A percentile compares a stretch with the other conserved stretches of the same genome.
Conservation (phyloP, 2,113 vertebrate genomes). For the Hippocampus abdominalis region DNA sequence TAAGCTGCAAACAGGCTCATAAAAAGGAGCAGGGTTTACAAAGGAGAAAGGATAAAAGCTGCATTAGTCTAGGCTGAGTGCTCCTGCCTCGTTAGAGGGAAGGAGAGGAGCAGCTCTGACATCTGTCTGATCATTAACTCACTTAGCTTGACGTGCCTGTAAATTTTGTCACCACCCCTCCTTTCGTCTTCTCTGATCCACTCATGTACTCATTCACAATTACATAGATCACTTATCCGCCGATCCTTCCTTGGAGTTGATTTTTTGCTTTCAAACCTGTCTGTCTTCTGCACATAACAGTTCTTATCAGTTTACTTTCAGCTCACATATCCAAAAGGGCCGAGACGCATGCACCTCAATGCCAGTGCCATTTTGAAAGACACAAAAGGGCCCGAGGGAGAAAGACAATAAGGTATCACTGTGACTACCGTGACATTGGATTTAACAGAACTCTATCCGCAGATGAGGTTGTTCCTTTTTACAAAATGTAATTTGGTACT, state of each 20-base stretch:
- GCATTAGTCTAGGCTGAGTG: slow-evolving; percentile 61
- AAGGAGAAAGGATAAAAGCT: slow-evolving; percentile 46
- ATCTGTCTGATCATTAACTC: slow-evolving; percentile 63
- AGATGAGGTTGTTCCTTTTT: slow-evolving; percentile 4
- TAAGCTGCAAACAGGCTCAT: slow-evolving; percentile 46
- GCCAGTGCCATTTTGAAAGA: slow-evolving; percentile 2
- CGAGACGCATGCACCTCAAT: slow-evolving; percentile 1
- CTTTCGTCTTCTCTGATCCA: neutral
- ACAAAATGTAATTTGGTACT: too few species aligned
- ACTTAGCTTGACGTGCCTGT: slow-evolving; percentile 32
- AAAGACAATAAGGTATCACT: slow-evolving; percentile 18
- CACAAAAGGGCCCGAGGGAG: slow-evolving; percentile 14
- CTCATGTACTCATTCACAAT: slow-evolving; percentile 24
- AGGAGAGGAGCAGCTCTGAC: slow-evolving; percentile 30
- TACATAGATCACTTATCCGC: slow-evolving; percentile 20
- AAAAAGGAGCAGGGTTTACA: slow-evolving; percentile 37
- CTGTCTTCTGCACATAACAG: slow-evolving; percentile 6
- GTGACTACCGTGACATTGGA: slow-evolving; percentile 14
- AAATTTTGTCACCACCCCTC: slow-evolving; percentile 40
- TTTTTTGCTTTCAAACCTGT: slow-evolving; percentile 29
- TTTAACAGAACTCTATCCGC: slow-evolving; percentile 22
- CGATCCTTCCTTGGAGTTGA: slow-evolving; percentile 14
- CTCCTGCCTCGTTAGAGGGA: slow-evolving; percentile 50
- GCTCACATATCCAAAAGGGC: slow-evolving; percentile 27
- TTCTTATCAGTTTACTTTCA: slow-evolving; percentile 27